Percentiles rank a stretch among this genome's conserved stretches.
Conservation (phyloP, 2,113 vertebrate species). For the Cavia porcellus region DNA sequence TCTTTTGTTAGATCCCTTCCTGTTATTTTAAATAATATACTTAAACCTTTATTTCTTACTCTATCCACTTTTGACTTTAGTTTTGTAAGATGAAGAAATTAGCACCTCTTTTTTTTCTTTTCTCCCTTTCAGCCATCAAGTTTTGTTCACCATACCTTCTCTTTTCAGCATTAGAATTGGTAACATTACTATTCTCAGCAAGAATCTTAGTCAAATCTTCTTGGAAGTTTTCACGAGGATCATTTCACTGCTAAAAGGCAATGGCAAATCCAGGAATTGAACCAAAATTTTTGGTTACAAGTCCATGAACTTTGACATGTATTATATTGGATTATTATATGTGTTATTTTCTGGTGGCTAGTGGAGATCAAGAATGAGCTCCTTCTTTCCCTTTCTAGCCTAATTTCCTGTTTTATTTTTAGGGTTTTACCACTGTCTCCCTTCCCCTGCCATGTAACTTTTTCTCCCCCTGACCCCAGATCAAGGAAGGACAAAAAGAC, state of each 20-base stretch:
- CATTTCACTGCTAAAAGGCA: slow-evolving; percentile 31
- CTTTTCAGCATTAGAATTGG: background rate
- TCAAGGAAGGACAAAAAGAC: slow-evolving; percentile 54
- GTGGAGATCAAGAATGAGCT: background rate
- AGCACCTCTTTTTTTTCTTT: background rate
- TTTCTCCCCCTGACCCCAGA: background rate
- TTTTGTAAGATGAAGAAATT: background rate
- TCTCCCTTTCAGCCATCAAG: background rate
- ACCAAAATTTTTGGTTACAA: background rate
- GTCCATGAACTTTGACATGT: background rate
- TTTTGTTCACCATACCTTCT: background rate
- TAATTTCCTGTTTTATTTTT: no score
- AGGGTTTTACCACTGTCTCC: background rate
- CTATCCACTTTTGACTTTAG: background rate
- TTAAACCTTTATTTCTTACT: background rate
- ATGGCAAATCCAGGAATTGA: background rate
- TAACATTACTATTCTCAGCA: background rate
- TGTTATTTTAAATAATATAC: slow-evolving; percentile 23
- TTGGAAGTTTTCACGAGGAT: background rate
- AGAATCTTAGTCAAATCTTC: background rate
- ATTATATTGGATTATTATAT: background rate
- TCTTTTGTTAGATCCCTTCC: background rate
- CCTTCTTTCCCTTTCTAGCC: background rate
- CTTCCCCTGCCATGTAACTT: background rate
- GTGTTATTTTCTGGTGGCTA: background rate